These are phyloP conservation scores for Aythya baeri DNA, from an alignment of 2,113 vertebrate genomes.

Conservation along the genomic window DNA sequence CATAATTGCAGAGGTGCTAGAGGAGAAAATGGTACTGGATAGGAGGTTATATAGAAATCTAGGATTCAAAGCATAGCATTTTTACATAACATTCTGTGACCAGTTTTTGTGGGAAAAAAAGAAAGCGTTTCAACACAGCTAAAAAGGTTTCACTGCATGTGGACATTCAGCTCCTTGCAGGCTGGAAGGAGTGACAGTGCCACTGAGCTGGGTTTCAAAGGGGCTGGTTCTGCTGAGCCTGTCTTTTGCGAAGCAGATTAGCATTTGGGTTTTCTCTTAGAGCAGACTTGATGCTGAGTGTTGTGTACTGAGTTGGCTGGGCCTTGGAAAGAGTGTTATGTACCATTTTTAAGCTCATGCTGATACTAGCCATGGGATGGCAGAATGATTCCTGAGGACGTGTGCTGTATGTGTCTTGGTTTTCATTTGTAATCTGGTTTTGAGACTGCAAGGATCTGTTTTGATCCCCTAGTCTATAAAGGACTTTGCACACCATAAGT, in stretches of 20 bases:
- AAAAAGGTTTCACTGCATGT: rapidly evolving
- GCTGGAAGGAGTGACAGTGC: not conserved
- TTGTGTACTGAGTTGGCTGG: not conserved
- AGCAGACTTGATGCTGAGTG: not conserved
- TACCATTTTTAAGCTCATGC: not conserved
- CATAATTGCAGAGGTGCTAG: not conserved
- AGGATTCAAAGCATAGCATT: not conserved
- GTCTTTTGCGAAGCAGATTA: not conserved
- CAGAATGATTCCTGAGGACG: not conserved
- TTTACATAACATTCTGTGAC: not conserved
- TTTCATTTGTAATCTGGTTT: not conserved
- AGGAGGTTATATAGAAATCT: not conserved
- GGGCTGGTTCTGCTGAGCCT: not conserved
- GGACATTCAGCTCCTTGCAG: not conserved
- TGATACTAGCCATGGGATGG: not conserved
- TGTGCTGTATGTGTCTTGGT: not conserved
- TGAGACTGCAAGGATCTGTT: not conserved
- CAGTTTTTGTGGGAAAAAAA: not conserved
- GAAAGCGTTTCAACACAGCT: not conserved
- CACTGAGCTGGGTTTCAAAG: not conserved
- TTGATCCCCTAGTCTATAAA: not conserved
- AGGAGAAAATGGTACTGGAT: not conserved
- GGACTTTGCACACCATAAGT: not conserved
- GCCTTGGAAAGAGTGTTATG: not conserved
- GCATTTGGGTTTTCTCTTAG: not conserved